Conservation (phyloP, 2,113 vertebrate genomes). For the Amblyornis subalaris region DNA sequence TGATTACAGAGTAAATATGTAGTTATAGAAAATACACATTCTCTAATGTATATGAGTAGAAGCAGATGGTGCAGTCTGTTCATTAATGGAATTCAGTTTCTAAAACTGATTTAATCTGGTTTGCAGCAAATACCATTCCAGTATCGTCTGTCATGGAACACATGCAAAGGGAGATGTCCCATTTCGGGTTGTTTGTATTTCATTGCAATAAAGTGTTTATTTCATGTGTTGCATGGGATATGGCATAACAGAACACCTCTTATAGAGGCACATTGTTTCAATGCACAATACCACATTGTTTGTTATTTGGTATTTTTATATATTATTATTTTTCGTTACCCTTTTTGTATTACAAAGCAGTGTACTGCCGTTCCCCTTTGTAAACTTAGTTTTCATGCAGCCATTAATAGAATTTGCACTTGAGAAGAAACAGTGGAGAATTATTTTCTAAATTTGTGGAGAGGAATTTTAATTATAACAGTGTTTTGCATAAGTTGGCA, state of each 20-base stretch:
- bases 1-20: constrained; percentile 16
- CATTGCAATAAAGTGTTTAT: not conserved
- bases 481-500: accelerated
- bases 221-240: not conserved
- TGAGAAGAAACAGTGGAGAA: not conserved
- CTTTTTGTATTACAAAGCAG: not conserved
- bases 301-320: not conserved
- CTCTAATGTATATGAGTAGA: constrained; percentile 31
- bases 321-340: not conserved
- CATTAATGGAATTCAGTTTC: constrained; percentile 30
- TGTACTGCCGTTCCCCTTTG: not conserved
- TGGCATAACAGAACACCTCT: not conserved
- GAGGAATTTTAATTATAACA: not conserved
- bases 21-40: constrained; percentile 44
- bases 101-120: constrained; percentile 40
- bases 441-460: not conserved
- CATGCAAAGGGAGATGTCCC: not conserved
- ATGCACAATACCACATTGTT: not conserved
- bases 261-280: not conserved
- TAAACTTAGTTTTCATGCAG: not conserved
- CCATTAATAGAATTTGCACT: not conserved
- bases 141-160: constrained; percentile 26
- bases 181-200: not conserved
- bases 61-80: constrained; percentile 48
- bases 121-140: not conserved